These are phyloP conservation scores for Zosterops japonicus DNA, from an alignment of 2,113 vertebrate species.

Conservation along the genomic window DNA sequence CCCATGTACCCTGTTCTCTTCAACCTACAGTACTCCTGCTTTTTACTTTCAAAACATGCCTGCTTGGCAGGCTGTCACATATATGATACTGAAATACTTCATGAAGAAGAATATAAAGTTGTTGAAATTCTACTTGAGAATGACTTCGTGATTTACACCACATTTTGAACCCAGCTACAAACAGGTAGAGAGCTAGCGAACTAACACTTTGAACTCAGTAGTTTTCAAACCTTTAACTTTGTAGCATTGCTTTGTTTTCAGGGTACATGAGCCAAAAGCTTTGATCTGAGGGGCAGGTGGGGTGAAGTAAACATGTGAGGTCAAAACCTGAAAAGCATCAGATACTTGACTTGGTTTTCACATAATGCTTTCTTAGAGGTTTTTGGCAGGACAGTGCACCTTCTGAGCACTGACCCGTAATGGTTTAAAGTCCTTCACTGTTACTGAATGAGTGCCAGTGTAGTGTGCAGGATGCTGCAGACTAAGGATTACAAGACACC, in stretches of 20 bases:
- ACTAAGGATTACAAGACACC: background rate
- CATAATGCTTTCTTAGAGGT: background rate
- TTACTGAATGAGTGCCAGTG: background rate
- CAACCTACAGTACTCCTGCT: background rate
- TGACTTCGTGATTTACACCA: background rate
- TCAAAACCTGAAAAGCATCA: background rate
- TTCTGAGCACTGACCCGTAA: background rate
- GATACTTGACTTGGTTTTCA: background rate
- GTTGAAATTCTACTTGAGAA: background rate
- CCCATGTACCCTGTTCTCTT: background rate
- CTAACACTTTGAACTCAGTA: background rate
- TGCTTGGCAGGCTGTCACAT: background rate
- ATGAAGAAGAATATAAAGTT: background rate
- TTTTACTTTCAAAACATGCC: background rate
- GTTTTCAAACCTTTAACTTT: background rate
- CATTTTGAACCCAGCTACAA: background rate
- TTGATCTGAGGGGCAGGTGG: background rate
- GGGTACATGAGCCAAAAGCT: background rate
- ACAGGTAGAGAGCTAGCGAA: background rate
- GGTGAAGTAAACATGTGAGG: background rate
- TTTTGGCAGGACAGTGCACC: background rate
- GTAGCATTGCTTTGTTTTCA: background rate
- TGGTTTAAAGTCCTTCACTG: background rate
- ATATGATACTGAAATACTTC: background rate
- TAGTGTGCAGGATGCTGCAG: background rate